Base-by-base conservation (phyloP, 2,888 invertebrate genomes). In the Oligia fasciuncula region DNA sequence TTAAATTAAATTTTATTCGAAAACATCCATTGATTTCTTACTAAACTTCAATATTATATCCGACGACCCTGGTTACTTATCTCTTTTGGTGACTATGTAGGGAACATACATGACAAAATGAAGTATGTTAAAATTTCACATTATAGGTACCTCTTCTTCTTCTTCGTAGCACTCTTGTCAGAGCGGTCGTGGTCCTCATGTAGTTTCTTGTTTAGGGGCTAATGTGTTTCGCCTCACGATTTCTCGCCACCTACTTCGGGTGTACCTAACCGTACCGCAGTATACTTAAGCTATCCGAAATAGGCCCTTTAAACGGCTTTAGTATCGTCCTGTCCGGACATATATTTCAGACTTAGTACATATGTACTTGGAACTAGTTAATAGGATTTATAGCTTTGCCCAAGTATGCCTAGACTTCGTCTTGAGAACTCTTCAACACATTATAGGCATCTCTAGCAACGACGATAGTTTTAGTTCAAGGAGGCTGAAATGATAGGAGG, bases 311-410 rank as follows among this genome's bases (percentile, higher is more conserved):
- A 49, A n/a, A 35, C 43, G n/a, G 54, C 13, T 46, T 40, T 63
- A 71, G 57, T 71, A 66, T 72, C 35, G 43, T 68, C 46, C 63
- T 84, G 65, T 57, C 67, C 40, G 29, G 76, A 71, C 40, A 78
- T 72, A 68, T 77, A 87, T 82, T 73, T 79, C 68, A 79, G 75
- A 77, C 86, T 72, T 76, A 73, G 73, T 79, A 40, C 40, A 40
- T 40, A n/a, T n/a, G n/a, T n/a, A 73, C 62, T 82, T 79, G 43
- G 73, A 79, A 40, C 70, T 76, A 70, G 71, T 81, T 85, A 77
- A 74, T 82, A 82, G 73, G 73, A 87, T 80, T 82, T 86, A 85
- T 78, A 71, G 81, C 81, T 80, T 69, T 72, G 73, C 51, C 60
- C 71, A 68, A 74, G 68, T 74, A 71, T 68, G 51, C 69, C 76